These are phyloP conservation scores for Echiichthys vipera DNA, from an alignment of 2,797 vertebrate genomes.

Conservation along the genomic window DNA sequence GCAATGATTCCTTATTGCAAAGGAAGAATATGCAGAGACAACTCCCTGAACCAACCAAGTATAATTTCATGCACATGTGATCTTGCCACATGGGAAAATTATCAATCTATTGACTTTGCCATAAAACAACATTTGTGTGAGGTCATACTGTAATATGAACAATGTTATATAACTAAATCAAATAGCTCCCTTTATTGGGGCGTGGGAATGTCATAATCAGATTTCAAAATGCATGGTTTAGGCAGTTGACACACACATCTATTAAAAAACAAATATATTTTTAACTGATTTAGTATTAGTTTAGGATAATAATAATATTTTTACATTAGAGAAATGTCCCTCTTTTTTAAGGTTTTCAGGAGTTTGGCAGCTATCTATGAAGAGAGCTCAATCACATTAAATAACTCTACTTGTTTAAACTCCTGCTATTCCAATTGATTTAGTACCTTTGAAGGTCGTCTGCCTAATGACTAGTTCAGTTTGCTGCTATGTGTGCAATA, in stretches of 20 bases:
- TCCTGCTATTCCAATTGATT: background rate
- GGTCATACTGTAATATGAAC: background rate
- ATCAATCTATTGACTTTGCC: background rate
- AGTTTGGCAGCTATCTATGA: background rate
- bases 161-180: background rate
- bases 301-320: too few relatives aligned
- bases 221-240: background rate
- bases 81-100: too few relatives aligned
- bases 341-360: background rate
- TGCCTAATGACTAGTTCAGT: background rate
- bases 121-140: background rate
- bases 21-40: too few relatives aligned
- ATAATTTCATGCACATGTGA: too few relatives aligned
- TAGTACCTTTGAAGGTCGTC: background rate
- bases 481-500: constrained; percentile 1
- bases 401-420: background rate
- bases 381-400: background rate
- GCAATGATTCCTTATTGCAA: too few relatives aligned
- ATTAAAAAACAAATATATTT: background rate
- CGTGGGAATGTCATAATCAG: background rate
- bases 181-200: background rate
- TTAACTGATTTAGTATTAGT: background rate
- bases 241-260: background rate
- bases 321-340: background rate
- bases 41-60: too few relatives aligned